Base-by-base conservation (phyloP, 2,797 vertebrate genomes). In the Lophius americanus region DNA sequence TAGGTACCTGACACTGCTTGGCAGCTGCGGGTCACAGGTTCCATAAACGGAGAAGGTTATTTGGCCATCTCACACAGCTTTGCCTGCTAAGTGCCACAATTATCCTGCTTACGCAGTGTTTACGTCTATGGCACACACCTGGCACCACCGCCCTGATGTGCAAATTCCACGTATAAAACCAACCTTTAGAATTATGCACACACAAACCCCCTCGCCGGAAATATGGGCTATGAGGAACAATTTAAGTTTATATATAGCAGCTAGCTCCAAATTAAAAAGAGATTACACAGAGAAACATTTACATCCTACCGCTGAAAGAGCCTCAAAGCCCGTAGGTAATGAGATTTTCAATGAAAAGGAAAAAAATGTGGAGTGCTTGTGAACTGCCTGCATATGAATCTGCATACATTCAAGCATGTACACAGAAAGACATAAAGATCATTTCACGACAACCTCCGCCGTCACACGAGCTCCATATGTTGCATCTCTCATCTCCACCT, bases 71-170 rank as follows among this genome's bases (percentile, higher is more conserved):
- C 79, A 76, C 81, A 80, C 85, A 85, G 86, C 84, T 82, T 78
- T 77, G 73, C 64, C 75, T 64, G 51, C 82, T 85, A 89, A 92
- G 82, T 89, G 82, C 75, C 82, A 82, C 79, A 85, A 88, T 89
- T 88, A 89, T 54, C 41, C 14, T 60, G 73, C 83, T 81, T 83
- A 77, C 68, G 75, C 78, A 68, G 63, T 71, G 78, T 83, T 88
- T 86, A 86, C 65, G 62, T 89, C 65, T 68, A 62, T 73, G 75
- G 68, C 75, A 66, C 66, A 79, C 86, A 92, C 81, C 86, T 90
- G 85, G 82, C 73, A 78, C 73, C 32, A 65, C 60, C 48, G 73
- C 67, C 70, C 73, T 33, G 14, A 52, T 52, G 51, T 73, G 70
- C 81, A 77, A 23, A 84, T 77, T 61, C 60, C 11, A 56, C 51